Percentiles rank a stretch among this genome's conserved stretches.
phyloP scores from a whole-genome alignment of 1,140 invertebrate genomes.

The Tribolium madens region DNA sequence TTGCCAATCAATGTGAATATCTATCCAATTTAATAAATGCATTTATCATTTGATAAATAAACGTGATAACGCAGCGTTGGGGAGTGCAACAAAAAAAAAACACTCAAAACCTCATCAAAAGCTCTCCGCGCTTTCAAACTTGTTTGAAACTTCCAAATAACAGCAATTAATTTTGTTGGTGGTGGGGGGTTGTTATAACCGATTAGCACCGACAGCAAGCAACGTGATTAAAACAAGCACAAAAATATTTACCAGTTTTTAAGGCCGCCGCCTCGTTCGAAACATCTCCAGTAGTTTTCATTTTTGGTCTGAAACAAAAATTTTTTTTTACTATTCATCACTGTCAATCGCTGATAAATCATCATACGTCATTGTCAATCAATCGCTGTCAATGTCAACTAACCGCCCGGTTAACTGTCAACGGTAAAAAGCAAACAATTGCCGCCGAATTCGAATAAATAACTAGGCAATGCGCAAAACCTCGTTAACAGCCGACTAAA shows the following conservation, averaged over 20 bases:
- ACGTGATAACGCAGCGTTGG: too few species aligned
- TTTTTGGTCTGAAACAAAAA: constrained; percentile 44
- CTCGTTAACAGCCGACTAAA: constrained; percentile 45
- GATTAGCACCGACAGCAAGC: not conserved
- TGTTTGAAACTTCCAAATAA: too few species aligned
- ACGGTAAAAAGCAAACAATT: not conserved
- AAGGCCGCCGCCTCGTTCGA: constrained; percentile 25
- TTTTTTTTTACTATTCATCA: not conserved
- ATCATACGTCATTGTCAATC: not conserved
- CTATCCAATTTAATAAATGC: too few species aligned
- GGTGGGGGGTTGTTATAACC: not conserved
- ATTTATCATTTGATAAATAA: too few species aligned
- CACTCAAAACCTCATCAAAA: too few species aligned
- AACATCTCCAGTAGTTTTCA: constrained; percentile 35
- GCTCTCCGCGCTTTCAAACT: too few species aligned
- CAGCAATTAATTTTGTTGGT: too few species aligned
- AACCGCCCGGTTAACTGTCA: not conserved
- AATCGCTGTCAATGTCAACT: constrained; percentile 11
- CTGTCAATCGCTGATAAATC: not conserved
- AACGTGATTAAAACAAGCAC: not conserved
- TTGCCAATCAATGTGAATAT: too few species aligned
- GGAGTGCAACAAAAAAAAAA: too few species aligned
- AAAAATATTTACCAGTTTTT: constrained; percentile 23
- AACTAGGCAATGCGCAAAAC: constrained; percentile 47
- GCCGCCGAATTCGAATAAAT: not conserved